These are phyloP conservation scores for Carassius auratus DNA, from an alignment of 2,113 vertebrate species.

Conservation along the genomic window DNA sequence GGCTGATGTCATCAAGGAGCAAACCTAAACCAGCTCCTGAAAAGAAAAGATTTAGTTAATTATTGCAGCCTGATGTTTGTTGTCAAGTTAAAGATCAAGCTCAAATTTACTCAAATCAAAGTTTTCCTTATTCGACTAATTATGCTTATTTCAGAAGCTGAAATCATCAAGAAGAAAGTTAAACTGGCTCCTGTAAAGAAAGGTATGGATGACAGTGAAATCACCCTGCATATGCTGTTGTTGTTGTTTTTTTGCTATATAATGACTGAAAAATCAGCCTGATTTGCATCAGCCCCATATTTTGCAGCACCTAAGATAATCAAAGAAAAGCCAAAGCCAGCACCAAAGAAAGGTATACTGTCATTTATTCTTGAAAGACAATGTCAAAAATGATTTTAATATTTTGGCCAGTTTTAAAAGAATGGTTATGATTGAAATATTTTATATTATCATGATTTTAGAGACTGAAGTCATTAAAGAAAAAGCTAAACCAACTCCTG, in stretches of 20 bases:
- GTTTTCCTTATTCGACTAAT: too few species aligned
- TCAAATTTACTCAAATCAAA: too few species aligned
- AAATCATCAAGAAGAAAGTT: constrained; percentile 14
- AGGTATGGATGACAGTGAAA: background rate
- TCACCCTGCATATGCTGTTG: background rate
- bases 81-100: too few species aligned
- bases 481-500: too few species aligned
- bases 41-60: constrained; percentile 31
- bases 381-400: too few species aligned
- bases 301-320: background rate
- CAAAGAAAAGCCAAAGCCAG: constrained; percentile 32
- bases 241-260: background rate
- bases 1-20: background rate
- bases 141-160: background rate
- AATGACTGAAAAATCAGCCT: background rate
- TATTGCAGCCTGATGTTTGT: too few species aligned
- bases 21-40: constrained; percentile 52
- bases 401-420: too few species aligned
- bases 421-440: too few species aligned
- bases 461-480: too few species aligned
- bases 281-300: background rate
- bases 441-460: too few species aligned
- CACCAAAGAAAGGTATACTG: constrained; percentile 21
- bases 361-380: too few species aligned
- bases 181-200: background rate